A percentile compares a stretch with the other conserved stretches of the same genome.
Evolutionary conservation across 2,888 invertebrate species (phyloP).

Genomic region (Adelphocoris suturalis): DNA sequence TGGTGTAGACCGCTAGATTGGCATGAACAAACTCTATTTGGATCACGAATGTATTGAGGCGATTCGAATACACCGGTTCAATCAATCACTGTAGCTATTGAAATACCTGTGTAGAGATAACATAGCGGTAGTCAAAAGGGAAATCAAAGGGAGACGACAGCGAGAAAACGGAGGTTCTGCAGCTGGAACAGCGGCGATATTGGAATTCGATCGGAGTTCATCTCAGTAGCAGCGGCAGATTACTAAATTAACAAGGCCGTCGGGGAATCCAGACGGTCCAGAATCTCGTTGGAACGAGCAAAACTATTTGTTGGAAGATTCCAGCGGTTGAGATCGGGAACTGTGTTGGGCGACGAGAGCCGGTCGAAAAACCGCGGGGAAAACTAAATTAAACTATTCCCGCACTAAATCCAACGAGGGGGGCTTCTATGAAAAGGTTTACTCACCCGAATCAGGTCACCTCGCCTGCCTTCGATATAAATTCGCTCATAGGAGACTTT

Average conservation of each 20-base stretch:
- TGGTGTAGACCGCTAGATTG: too few species aligned
- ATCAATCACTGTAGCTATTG: too few species aligned
- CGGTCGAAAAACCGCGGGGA: background rate
- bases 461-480: too few species aligned
- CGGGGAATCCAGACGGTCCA: background rate
- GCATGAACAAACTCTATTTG: too few species aligned
- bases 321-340: background rate
- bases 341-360: background rate
- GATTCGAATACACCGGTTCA: too few species aligned
- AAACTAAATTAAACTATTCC: background rate
- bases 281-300: background rate
- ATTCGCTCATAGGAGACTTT: too few species aligned
- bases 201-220: conserved; percentile 19
- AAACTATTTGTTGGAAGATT: conserved; percentile 6
- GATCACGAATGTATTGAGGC: too few species aligned
- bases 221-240: background rate
- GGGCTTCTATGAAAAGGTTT: too few species aligned
- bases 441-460: too few species aligned
- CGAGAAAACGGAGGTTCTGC: background rate
- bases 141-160: background rate
- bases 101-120: too few species aligned
- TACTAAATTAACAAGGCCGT: conserved; percentile 6
- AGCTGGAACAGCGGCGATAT: background rate
- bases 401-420: too few species aligned
- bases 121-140: background rate